These are phyloP conservation scores for Agriopis aurantiaria DNA, from an alignment of 2,888 invertebrate genomes.

Conservation along the genomic window DNA sequence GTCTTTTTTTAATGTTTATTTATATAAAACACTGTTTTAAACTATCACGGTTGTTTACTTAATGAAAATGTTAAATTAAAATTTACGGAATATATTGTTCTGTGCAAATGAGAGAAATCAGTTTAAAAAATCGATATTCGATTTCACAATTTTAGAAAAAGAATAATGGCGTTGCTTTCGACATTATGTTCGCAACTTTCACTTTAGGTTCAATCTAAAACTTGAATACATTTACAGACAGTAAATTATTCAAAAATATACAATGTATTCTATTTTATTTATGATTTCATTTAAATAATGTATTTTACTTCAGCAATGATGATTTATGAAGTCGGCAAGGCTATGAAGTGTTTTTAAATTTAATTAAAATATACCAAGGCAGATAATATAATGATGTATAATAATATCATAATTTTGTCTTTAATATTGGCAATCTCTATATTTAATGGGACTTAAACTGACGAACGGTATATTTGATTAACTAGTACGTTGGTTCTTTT, in stretches of 20 bases:
- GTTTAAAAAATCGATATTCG: slow-evolving; percentile 30
- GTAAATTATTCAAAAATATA: slow-evolving; percentile 24
- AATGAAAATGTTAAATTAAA: background rate
- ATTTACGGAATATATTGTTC: slow-evolving; percentile 26
- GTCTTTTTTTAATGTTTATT: background rate
- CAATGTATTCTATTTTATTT: slow-evolving; percentile 15
- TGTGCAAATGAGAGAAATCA: slow-evolving; percentile 40
- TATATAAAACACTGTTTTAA: too few relatives aligned
- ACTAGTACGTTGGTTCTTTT: too few relatives aligned
- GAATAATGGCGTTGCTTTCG: slow-evolving; percentile 21
- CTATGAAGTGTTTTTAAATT: background rate
- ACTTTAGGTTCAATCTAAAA: slow-evolving; percentile 22
- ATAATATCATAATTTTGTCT: background rate
- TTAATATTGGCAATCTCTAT: background rate
- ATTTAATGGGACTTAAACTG: background rate
- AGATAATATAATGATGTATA: background rate
- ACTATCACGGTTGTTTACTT: too few relatives aligned
- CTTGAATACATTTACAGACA: slow-evolving; percentile 7
- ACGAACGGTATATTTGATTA: background rate
- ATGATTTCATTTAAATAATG: slow-evolving; percentile 24
- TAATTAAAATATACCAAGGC: background rate
- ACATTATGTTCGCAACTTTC: slow-evolving; percentile 39
- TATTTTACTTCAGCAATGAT: slow-evolving; percentile 7
- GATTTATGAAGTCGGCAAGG: slow-evolving; percentile 13
- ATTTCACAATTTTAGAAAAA: slow-evolving; percentile 38